phyloP scores from a whole-genome alignment of 2,888 invertebrate genomes.

The Acanthosepion pharaonis region DNA sequence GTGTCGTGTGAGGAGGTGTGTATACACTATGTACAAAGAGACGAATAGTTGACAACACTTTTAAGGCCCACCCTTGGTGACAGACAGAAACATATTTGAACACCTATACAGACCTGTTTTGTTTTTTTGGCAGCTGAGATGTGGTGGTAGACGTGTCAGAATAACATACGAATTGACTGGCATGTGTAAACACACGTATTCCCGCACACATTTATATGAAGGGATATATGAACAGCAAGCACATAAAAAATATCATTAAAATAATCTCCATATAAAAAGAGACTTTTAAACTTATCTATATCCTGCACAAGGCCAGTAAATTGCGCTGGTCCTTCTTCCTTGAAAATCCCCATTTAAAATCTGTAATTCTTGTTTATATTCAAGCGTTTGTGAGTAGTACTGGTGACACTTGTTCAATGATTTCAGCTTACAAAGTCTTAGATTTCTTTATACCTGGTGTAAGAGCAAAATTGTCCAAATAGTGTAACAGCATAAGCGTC shows the following conservation, averaged over 20 bases:
- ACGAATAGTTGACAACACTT: not conserved
- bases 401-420: too few species aligned
- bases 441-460: too few species aligned
- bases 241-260: not conserved
- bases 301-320: too few species aligned
- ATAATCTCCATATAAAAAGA: too few species aligned
- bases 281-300: too few species aligned
- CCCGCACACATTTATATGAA: not conserved
- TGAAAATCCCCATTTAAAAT: too few species aligned
- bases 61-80: not conserved
- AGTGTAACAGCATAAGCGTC: too few species aligned
- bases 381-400: too few species aligned
- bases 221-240: not conserved
- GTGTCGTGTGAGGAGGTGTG: not conserved
- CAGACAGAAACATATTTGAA: not conserved
- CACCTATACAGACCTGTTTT: not conserved
- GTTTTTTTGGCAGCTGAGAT: not conserved
- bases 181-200: not conserved
- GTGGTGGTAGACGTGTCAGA: not conserved
- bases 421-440: too few species aligned
- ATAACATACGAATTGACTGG: not conserved
- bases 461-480: too few species aligned
- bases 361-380: too few species aligned
- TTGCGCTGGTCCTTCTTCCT: too few species aligned
- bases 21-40: not conserved